Base-by-base conservation (phyloP, 2,797 vertebrate genomes). In the Sebastolobus alascanus region DNA sequence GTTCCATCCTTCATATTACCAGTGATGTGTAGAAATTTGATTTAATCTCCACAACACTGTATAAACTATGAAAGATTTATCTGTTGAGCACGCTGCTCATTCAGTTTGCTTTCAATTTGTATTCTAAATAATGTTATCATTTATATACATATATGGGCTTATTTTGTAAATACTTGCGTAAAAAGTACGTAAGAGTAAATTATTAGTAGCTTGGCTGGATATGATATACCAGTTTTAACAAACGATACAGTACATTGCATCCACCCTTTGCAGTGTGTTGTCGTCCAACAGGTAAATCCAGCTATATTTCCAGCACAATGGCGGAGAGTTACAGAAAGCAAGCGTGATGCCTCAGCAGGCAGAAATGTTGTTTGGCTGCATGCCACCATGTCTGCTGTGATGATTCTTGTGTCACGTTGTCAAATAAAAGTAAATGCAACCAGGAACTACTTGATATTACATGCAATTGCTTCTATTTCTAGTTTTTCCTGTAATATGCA, bases 261-360 rank as follows among this genome's bases (percentile, higher is more conserved):
- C 8, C 27, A 20, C 29, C n/a, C 10, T 38, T 43, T 6, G 20
- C n/a, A 33, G 4, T 31, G 46, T 70, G 64, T 60, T 56, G 54
- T 22, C 4, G 65, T 73, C 66, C 18, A 50, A 74, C 90, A 37
- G 37, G 90, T 89, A 5, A n/a, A 75, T 84, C 88, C 40, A 68
- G 82, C 1, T 38, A 31, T 58, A 11, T 46, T 67, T 63, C 4
- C 22, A 55, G 35, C 68, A n/a, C 65, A 25, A 3, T 1, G 2
- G 7, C 0, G 1, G 5, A 52, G 4, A 2, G 18, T 35, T 35
- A 18, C 3, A 38, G 5, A 29, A 43, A 66, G 59, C 60, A 31
- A 35, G 56, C 8, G 13, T n/a, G 37, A 70, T 6, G 43, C 10
- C 20, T 75, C 63, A 52, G 27, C 27, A 8, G 4, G 25, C 1